Evolutionary conservation across 2,888 invertebrate genomes (phyloP), one percentile per base, ranked within the genome.

Genomic region (Digitonthophagus gazella): DNA sequence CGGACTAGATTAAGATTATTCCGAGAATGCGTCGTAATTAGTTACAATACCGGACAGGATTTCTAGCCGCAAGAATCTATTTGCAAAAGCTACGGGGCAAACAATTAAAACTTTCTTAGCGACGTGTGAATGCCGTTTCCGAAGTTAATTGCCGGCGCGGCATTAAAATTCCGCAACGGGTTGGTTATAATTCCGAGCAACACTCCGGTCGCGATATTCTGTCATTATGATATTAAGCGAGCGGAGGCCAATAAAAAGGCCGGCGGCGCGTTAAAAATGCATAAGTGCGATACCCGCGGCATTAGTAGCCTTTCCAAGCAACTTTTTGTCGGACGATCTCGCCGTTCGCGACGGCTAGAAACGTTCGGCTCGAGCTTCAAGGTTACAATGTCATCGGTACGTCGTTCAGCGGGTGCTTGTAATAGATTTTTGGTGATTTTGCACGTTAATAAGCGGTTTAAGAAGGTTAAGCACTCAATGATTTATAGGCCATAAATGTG

Each of bases 161-260:
- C 20, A 61, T 61, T 61, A 61, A 61, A 61, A 61, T 61, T 61
- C 61, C 18, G 11, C 28, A 44, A 4, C 16, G 58, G 58, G 16
- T 15, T 15, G 18, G 16, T 61, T 20, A 20, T 20, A 20, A 61
- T 61, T 61, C 61, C 18, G n/a, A 20, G 61, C 61, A 61, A 61
- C 61, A 61, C 61, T 61, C 18, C 19, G 61, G 19, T 18, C 61
- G 61, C 61, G 5, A 61, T 61, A 61, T 61, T 15, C 61, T 61
- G 61, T 61, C 61, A 61, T 61, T 61, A 61, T 61, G 61, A 61
- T 61, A 61, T 61, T 61, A 61, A 61, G 16, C 61, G 16, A 18
- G 61, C 61, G 18, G 16, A 61, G 18, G n/a, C 18, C 18, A 19
- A 61, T 61, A 61, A 61, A 61, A 61, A 61, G 61, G 8, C 11